phyloP scores from a whole-genome alignment of 2,888 invertebrate species.

The Amphipoea lucens region DNA sequence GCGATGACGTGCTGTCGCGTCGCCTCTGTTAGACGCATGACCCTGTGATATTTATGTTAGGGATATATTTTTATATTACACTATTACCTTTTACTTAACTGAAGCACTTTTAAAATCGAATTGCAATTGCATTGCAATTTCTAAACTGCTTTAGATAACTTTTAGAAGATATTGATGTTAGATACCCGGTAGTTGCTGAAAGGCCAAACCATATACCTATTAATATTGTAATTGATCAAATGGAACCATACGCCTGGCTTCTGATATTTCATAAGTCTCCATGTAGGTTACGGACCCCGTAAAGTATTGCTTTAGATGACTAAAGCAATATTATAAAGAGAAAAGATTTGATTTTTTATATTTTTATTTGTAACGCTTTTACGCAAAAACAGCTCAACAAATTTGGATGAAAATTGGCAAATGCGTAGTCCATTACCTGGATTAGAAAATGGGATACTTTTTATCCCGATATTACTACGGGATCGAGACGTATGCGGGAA shows the following conservation, averaged over 20 bases:
- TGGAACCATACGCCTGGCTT: not conserved
- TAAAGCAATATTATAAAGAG: no score
- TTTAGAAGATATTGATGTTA: not conserved
- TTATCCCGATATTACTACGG: no score
- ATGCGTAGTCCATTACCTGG: not conserved
- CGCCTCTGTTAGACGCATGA: conserved; percentile 61
- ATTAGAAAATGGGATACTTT: no score
- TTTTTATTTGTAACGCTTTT: not conserved
- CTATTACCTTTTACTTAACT: not conserved
- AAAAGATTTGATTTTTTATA: not conserved
- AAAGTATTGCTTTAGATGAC: no score
- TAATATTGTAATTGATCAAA: not conserved
- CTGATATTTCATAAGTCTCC: no score
- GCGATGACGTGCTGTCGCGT: conserved; percentile 58
- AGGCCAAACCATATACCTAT: not conserved
- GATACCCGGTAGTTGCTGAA: no score
- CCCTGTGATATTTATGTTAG: conserved; percentile 47
- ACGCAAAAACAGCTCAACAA: not conserved
- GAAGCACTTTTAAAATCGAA: not conserved
- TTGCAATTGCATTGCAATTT: not conserved
- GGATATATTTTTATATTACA: conserved; percentile 23
- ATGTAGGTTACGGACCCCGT: no score
- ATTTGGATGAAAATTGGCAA: not conserved
- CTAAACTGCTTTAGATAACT: not conserved
- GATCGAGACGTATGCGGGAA: no score